A percentile compares a stretch with the other conserved stretches of the same genome.
Conservation (phyloP, 2,113 vertebrate genomes). For the Poecilia latipinna region DNA sequence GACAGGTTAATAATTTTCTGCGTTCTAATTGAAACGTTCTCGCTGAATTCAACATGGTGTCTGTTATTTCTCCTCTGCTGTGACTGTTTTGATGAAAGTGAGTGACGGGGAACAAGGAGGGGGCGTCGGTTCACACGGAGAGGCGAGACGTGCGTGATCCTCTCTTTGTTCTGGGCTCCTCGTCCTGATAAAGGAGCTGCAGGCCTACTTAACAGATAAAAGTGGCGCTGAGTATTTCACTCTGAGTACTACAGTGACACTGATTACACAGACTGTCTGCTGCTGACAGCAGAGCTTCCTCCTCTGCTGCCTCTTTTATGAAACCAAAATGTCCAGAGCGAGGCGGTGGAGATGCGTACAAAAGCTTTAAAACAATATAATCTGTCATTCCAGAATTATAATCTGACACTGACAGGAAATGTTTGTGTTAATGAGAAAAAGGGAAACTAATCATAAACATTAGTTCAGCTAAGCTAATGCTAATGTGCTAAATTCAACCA, state of each 20-base stretch:
- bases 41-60: conserved; percentile 17
- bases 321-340: background rate
- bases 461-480: too few species aligned
- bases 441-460: too few species aligned
- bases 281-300: background rate
- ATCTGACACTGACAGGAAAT: too few species aligned
- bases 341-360: background rate
- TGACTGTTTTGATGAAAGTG: conserved; percentile 28
- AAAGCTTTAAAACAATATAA: too few species aligned
- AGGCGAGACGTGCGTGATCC: conserved; percentile 6
- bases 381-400: too few species aligned
- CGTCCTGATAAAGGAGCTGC: background rate
- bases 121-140: background rate
- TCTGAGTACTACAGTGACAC: background rate
- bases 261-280: background rate
- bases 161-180: conserved; percentile 4
- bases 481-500: too few species aligned
- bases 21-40: conserved; percentile 49
- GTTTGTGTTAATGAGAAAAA: too few species aligned
- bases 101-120: conserved; percentile 26
- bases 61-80: conserved; percentile 15
- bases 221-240: too few species aligned
- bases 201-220: background rate
- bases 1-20: conserved; percentile 43
- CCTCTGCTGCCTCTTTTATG: background rate